Percentiles rank a stretch among this genome's conserved stretches.
phyloP scores from a whole-genome alignment of 2,113 vertebrate genomes.

The Barnardius zonarius region DNA sequence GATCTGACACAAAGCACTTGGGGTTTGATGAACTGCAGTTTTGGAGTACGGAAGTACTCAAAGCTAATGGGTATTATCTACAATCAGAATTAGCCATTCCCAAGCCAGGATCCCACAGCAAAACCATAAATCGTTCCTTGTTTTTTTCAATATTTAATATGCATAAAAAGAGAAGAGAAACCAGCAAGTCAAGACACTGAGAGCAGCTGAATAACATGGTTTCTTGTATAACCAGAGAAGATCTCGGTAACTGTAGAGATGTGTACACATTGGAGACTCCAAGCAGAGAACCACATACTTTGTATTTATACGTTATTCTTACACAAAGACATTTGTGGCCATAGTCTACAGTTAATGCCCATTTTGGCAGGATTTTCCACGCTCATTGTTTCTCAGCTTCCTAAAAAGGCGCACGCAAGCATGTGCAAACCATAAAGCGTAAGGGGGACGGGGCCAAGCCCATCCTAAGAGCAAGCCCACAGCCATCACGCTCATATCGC shows the following conservation, averaged over 20 bases:
- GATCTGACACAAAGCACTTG: constrained; percentile 52
- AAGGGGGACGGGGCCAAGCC: neutral
- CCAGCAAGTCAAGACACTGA: neutral
- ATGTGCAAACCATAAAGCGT: constrained; percentile 32
- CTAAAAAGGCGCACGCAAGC: neutral
- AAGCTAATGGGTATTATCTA: neutral
- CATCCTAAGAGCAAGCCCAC: neutral
- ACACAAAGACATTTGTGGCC: neutral
- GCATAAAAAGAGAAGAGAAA: neutral
- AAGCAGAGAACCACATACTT: neutral
- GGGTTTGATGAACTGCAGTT: constrained; percentile 15
- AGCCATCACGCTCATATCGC: neutral
- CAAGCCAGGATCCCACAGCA: neutral
- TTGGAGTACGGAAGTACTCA: constrained; percentile 23
- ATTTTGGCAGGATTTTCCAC: neutral
- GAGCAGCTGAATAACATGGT: neutral
- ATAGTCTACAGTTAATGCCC: neutral
- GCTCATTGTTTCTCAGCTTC: neutral
- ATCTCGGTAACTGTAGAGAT: neutral
- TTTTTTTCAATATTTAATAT: neutral
- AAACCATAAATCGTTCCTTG: neutral
- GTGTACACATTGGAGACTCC: neutral
- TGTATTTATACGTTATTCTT: neutral
- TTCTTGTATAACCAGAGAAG: neutral
- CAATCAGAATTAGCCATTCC: neutral